A percentile compares a stretch with the other conserved stretches of the same genome.
phyloP scores from a whole-genome alignment of 2,888 invertebrate species.

The Lithosia quadra region DNA sequence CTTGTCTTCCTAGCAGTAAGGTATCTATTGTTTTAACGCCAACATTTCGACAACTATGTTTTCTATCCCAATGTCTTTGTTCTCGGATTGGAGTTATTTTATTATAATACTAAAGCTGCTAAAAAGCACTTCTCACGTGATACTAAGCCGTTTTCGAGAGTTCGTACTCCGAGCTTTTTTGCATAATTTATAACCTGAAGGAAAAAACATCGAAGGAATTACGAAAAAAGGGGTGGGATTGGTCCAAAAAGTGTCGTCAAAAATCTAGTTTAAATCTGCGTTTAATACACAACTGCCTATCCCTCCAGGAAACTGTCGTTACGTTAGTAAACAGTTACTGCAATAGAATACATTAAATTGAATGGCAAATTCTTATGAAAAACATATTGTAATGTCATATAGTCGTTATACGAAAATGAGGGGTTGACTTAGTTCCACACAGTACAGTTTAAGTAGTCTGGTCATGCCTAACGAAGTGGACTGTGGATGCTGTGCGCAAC shows the following conservation, averaged over 20 bases:
- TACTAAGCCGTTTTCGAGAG: no score
- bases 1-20: background rate
- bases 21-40: background rate
- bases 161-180: no score
- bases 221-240: no score
- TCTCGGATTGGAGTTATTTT: background rate
- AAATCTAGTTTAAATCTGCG: no score
- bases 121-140: background rate
- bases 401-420: constrained; percentile 12
- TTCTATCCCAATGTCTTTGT: no score
- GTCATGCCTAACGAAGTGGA: constrained; percentile 56
- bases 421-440: background rate
- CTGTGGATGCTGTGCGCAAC: constrained; percentile 68
- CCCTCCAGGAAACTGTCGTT: background rate
- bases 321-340: background rate
- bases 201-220: no score
- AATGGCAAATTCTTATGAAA: background rate
- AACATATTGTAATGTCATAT: constrained; percentile 4
- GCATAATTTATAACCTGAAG: no score
- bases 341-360: background rate
- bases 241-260: no score
- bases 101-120: background rate
- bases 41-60: background rate
- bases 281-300: background rate
- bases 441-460: constrained; percentile 50